These are phyloP conservation scores for Acronicta leporina DNA, from an alignment of 2,888 invertebrate species.

Conservation along the genomic window DNA sequence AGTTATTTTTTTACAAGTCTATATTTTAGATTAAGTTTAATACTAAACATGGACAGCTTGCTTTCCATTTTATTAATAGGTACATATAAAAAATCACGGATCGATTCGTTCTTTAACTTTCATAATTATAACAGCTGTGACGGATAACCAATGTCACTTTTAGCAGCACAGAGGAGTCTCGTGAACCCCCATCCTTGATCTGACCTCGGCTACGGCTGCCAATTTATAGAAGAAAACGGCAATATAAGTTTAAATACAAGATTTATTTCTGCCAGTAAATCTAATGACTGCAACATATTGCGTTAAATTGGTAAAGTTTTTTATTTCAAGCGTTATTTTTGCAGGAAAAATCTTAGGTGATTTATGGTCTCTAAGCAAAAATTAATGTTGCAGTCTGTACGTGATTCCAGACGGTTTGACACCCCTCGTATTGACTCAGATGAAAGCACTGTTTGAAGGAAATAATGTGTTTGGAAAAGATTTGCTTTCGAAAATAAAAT, in stretches of 20 bases:
- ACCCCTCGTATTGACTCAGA: slow-evolving; percentile 8
- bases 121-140: too few relatives aligned
- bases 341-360: slow-evolving; percentile 28
- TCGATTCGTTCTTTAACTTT: too few relatives aligned
- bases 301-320: slow-evolving; percentile 40
- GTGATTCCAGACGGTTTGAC: slow-evolving; percentile 29
- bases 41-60: too few relatives aligned
- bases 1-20: too few relatives aligned
- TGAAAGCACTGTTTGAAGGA: not conserved
- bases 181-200: too few relatives aligned
- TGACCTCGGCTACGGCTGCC: too few relatives aligned
- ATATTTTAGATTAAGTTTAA: too few relatives aligned
- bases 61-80: too few relatives aligned
- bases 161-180: too few relatives aligned
- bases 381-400: slow-evolving; percentile 32
- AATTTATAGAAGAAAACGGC: slow-evolving; percentile 1
- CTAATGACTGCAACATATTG: slow-evolving; percentile 37
- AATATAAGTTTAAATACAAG: slow-evolving; percentile 20
- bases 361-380: slow-evolving; percentile 30
- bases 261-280: slow-evolving; percentile 44
- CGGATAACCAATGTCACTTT: too few relatives aligned
- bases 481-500: not conserved
- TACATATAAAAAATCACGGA: too few relatives aligned
- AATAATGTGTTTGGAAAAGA: not conserved
- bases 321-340: slow-evolving; percentile 34